These are phyloP conservation scores for Ptychochromis oligacanthus DNA, from an alignment of 2,113 vertebrate genomes.

Conservation along the genomic window DNA sequence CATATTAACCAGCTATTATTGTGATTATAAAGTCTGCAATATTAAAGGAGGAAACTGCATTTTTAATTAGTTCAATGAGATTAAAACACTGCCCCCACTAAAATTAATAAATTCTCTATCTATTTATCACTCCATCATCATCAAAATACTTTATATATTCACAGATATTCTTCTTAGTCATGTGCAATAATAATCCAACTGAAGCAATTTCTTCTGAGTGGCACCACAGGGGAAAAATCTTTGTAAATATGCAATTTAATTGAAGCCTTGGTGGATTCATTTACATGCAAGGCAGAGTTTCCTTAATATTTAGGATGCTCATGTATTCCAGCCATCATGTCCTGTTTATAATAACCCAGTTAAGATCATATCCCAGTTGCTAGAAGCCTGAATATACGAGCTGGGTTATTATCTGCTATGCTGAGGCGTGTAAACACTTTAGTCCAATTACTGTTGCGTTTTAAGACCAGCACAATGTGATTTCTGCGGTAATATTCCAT, in stretches of 20 bases:
- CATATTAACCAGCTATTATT: conserved; percentile 1
- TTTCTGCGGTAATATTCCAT: conserved; percentile 19
- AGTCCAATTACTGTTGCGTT: conserved; percentile 45
- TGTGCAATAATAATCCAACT: conserved; percentile 16
- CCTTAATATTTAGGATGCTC: conserved; percentile 33
- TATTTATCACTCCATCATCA: conserved; percentile 1
- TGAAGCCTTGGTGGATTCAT: conserved; percentile 29
- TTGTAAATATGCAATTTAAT: conserved; percentile 43
- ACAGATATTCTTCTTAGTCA: conserved; percentile 3
- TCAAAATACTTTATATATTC: background rate
- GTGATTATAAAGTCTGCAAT: background rate
- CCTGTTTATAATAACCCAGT: conserved; percentile 44
- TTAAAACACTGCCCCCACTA: background rate
- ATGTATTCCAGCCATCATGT: conserved; percentile 30
- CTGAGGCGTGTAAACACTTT: conserved; percentile 41
- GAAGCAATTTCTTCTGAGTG: conserved; percentile 1
- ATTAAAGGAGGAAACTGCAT: background rate
- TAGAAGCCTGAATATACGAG: conserved; percentile 7
- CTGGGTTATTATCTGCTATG: conserved; percentile 44
- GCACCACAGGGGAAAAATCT: conserved; percentile 15
- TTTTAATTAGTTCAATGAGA: conserved; percentile 12
- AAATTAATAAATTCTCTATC: background rate
- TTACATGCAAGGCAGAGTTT: conserved; percentile 34
- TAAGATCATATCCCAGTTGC: conserved; percentile 37
- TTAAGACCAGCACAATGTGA: conserved; percentile 25